phyloP scores from a whole-genome alignment of 2,797 vertebrate genomes.

The Lepus oiostolus region DNA sequence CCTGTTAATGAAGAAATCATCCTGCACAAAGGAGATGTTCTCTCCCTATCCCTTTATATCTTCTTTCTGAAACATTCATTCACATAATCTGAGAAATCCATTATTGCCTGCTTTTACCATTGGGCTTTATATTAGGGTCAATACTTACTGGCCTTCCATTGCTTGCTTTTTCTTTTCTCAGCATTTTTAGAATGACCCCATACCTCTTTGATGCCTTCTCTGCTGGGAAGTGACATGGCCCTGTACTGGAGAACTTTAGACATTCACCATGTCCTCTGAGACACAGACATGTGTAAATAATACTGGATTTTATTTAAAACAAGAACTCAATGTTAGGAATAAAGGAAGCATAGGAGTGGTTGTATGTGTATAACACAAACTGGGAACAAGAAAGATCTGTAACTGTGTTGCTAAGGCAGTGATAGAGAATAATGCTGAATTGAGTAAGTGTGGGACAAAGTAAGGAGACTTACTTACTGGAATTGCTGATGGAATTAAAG shows the following conservation, averaged over 20 bases:
- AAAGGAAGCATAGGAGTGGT: not conserved
- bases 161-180: not conserved
- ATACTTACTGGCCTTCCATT: not conserved
- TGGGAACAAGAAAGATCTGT: not conserved
- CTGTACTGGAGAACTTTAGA: not conserved
- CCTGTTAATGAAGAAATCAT: not conserved
- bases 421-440: not conserved
- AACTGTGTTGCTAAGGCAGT: not conserved
- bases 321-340: not conserved
- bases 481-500: not conserved
- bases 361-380: accelerated
- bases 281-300: not conserved
- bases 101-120: not conserved
- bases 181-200: not conserved
- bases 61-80: not conserved
- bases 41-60: not conserved
- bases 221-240: not conserved
- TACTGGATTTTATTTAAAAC: constrained; percentile 34
- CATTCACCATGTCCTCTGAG: not conserved
- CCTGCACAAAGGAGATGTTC: not conserved
- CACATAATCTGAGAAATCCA: constrained; percentile 40
- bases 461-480: not conserved
- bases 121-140: not conserved
- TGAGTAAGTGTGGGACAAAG: not conserved
- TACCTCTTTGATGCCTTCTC: not conserved